Conservation (phyloP, 2,888 invertebrate genomes). For the Diaphora mendica region DNA sequence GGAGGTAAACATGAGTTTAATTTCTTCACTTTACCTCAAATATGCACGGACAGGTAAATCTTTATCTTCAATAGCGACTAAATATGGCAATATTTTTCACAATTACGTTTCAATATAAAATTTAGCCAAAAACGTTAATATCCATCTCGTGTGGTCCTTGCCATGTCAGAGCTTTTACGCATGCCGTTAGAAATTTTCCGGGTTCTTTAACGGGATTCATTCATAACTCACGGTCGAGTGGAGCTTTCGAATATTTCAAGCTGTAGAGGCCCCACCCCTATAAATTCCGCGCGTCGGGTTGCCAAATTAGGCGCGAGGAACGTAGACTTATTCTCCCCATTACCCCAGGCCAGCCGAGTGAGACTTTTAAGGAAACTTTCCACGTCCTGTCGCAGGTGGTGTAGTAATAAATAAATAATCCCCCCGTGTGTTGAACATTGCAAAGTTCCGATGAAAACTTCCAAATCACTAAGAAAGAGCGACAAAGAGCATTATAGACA, state of each 20-base stretch:
- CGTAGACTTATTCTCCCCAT: slow-evolving; percentile 81
- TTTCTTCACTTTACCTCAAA: slow-evolving; percentile 24
- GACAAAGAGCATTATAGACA: slow-evolving; percentile 17
- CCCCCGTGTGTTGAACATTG: slow-evolving; percentile 59
- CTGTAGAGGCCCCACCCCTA: slow-evolving; percentile 77
- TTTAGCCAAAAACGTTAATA: slow-evolving; percentile 40
- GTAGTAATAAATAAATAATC: slow-evolving; percentile 66
- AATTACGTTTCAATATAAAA: slow-evolving; percentile 30
- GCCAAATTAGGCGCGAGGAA: slow-evolving; percentile 86
- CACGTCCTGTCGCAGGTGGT: slow-evolving; percentile 77
- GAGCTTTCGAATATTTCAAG: slow-evolving; percentile 85
- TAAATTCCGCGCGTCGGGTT: slow-evolving; percentile 86
- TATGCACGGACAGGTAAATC: slow-evolving; percentile 26
- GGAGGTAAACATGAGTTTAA: too few relatives aligned
- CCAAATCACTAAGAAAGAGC: slow-evolving; percentile 31
- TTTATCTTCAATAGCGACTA: slow-evolving; percentile 13
- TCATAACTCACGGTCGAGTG: slow-evolving; percentile 86
- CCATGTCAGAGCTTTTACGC: slow-evolving; percentile 63
- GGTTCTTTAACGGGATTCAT: slow-evolving; percentile 86
- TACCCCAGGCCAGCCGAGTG: slow-evolving; percentile 66
- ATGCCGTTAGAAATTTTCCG: slow-evolving; percentile 84
- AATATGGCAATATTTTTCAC: slow-evolving; percentile 16
- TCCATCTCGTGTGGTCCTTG: slow-evolving; percentile 51
- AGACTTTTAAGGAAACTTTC: slow-evolving; percentile 74
- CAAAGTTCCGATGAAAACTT: slow-evolving; percentile 54